Percentiles rank a stretch among this genome's conserved stretches.
phyloP scores from a whole-genome alignment of 2,113 vertebrate species.

The Morphnarchus princeps region DNA sequence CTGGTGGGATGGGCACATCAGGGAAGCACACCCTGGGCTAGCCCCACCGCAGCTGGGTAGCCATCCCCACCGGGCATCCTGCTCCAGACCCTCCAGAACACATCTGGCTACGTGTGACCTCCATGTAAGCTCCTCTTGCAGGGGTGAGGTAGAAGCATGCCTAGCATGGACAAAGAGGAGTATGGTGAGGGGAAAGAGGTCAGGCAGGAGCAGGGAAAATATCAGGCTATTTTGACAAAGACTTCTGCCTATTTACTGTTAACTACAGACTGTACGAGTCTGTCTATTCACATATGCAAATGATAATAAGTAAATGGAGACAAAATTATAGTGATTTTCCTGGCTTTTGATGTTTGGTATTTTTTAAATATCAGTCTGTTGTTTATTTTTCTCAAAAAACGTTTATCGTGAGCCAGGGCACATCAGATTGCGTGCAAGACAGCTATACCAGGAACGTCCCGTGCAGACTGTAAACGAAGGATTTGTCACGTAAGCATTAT shows the following conservation, averaged over 20 bases:
- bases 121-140: background rate
- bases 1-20: accelerated
- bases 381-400: background rate
- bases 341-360: background rate
- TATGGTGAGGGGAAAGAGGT: background rate
- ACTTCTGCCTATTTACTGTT: background rate
- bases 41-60: accelerated
- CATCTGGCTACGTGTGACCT: accelerated
- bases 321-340: background rate
- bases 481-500: background rate
- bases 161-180: background rate
- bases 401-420: background rate
- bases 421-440: background rate
- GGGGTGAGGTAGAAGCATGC: background rate
- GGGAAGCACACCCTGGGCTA: background rate
- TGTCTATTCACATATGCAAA: background rate
- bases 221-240: background rate
- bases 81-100: background rate
- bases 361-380: background rate
- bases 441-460: background rate
- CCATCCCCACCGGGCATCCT: too few relatives aligned
- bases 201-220: background rate
- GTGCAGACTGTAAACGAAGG: background rate
- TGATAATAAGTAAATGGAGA: background rate
- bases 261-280: background rate